Base-by-base conservation (phyloP, 2,113 vertebrate species). In the Centropristis striata region DNA sequence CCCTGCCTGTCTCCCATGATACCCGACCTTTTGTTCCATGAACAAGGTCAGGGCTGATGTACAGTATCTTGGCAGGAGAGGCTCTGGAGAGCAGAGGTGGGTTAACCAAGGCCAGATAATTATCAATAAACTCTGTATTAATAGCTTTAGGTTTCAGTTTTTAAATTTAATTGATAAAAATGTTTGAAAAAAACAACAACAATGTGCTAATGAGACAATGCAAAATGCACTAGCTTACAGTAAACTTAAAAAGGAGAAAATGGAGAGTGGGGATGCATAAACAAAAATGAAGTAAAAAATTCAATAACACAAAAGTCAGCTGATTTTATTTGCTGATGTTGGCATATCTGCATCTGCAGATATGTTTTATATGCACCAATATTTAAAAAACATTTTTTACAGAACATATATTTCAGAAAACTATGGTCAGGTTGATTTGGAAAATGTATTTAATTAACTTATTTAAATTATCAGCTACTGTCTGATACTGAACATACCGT, bases 21-120 rank as follows among this genome's bases (percentile, higher is more conserved):
- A 51, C 46, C 3, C 2, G 7, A 83, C 79, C 79, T 83, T 89
- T 87, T 58, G 42, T 68, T 77, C 54, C 46, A 59, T 13, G 23
- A 74, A 41, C 59, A 60, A 28, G 32, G 69, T 72, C 55, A 50
- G 20, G 32, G 32, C 37, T 66, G 71, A 69, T 76, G 61, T 46
- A 16, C 65, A 20, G 42, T 15, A n/a, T n/a, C 27, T 66, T 59
- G 49, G 55, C 71, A 76, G 74, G 39, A 55, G 41, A 76, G 42
- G 36, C 5, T 9, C 28, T 3, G 41, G 21, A 65, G 46, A 21
- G 37, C 46, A 65, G 64, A 51, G 18, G 28, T 46, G 25, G 23
- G 39, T 69, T 67, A 65, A 58, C 9, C 12, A 6, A 18, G 51
- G 0, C 9, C 3, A 0, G 13, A 27, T 59, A 57, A 47, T 18